phyloP scores from a whole-genome alignment of 1,140 invertebrate genomes.

The Psilanteris sp. region DNA sequence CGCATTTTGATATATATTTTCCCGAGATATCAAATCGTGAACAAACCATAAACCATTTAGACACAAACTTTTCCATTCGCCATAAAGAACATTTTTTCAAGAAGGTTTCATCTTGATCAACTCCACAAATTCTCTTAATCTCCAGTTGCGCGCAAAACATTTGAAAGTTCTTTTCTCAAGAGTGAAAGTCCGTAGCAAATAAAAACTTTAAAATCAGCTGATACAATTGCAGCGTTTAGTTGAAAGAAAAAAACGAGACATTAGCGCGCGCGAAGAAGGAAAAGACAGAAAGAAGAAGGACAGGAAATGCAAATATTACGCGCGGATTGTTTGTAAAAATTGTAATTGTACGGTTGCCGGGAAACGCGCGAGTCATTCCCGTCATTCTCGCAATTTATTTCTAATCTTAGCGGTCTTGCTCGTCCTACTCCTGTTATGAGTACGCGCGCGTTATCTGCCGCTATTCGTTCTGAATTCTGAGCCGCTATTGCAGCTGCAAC shows the following conservation, averaged over 20 bases:
- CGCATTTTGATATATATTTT: too few relatives aligned
- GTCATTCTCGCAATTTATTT: slow-evolving; percentile 62
- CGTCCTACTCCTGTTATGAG: slow-evolving; percentile 8
- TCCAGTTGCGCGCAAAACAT: slow-evolving; percentile 4
- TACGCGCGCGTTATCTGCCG: slow-evolving; percentile 17
- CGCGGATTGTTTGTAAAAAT: slow-evolving; percentile 37
- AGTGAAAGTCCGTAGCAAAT: slow-evolving; percentile 1
- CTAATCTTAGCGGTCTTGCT: slow-evolving; percentile 50
- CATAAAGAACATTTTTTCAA: too few relatives aligned
- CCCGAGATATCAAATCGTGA: too few relatives aligned
- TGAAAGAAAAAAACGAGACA: too few relatives aligned
- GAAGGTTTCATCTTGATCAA: not conserved
- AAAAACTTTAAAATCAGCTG: slow-evolving; percentile 14
- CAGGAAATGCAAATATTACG: slow-evolving; percentile 43
- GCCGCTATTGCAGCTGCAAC: slow-evolving; percentile 71
- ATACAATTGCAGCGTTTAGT: too few relatives aligned
- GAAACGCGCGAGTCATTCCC: slow-evolving; percentile 57
- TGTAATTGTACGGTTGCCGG: slow-evolving; percentile 46
- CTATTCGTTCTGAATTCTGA: slow-evolving; percentile 65
- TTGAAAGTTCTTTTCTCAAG: too few relatives aligned
- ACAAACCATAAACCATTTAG: too few relatives aligned
- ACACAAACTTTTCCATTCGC: too few relatives aligned
- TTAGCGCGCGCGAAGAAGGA: too few relatives aligned
- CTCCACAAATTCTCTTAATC: slow-evolving; percentile 11
- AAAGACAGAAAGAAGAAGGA: too few relatives aligned